Evolutionary conservation across 2,113 vertebrate genomes (phyloP).

Genomic region (Ceuthmochares aereus): DNA sequence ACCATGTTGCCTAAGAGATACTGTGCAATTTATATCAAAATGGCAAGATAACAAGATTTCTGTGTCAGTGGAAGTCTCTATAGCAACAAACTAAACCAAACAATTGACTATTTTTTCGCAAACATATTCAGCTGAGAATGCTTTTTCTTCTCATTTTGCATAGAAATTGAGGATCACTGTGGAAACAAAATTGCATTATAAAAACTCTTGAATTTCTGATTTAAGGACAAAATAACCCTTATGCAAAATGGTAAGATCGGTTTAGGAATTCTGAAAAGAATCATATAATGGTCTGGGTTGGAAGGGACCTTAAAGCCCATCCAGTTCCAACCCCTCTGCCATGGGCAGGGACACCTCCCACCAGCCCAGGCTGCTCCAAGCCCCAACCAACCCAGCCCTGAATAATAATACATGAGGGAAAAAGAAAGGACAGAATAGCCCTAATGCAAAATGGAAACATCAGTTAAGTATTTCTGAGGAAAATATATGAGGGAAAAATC

Average conservation of each 20-base stretch:
- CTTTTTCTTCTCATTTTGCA: neutral
- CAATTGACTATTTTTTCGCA: neutral
- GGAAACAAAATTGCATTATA: neutral
- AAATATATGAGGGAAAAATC: neutral
- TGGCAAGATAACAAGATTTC: neutral
- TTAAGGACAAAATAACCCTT: neutral
- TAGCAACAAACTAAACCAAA: neutral
- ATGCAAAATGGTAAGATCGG: neutral
- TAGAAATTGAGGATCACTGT: neutral
- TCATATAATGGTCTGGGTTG: no score
- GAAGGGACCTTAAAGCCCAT: no score
- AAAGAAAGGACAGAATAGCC: no score
- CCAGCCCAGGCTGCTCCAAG: no score
- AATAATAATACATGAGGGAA: no score
- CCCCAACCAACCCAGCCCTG: no score
- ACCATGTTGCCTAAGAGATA: neutral
- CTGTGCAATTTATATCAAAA: neutral
- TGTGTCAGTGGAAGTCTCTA: neutral
- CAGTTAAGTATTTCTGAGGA: neutral
- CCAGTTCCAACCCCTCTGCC: no score
- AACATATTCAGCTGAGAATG: neutral
- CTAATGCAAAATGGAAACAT: no score
- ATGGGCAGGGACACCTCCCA: no score
- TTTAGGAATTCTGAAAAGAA: neutral
- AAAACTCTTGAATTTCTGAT: neutral